Evolutionary conservation across 2,888 invertebrate genomes (phyloP), one percentile per base, ranked within the genome.

Genomic region (Anoplius nigerrimus): DNA sequence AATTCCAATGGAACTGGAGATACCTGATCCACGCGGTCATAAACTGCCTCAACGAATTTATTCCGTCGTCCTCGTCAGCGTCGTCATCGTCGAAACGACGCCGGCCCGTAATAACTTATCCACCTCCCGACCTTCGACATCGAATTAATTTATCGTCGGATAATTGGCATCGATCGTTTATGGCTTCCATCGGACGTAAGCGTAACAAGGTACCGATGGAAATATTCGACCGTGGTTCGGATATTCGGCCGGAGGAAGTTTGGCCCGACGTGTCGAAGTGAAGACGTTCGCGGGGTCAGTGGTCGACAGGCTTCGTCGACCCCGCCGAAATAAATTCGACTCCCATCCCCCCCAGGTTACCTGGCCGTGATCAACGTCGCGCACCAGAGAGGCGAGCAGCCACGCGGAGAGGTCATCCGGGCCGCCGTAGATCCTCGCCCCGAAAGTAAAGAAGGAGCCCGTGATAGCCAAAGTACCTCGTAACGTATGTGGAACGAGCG

Each of bases 311-410:
- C 74, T 57, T 62, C 69, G 18, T 62, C 69, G 82, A 83, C 82
- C 83, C 74, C 73, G 72, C 62, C 71, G 77, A 80, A 79, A 82
- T 84, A 84, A 84, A 84, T 79, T 82, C 69, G 75, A 76, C 74
- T 48, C 63, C 54, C 70, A 34, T 34, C 34, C 34, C 11, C 34
- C n/a, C n/a, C n/a, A n/a, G n/a, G 34, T 6, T 34, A 34, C 34
- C 34, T 34, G 22, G 58, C 21, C 45, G 16, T 24, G 58, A 18
- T 24, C 16, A 18, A 43, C 48, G 16, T 42, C 34, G 22, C 27
- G 55, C 6, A 18, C 48, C n/a, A 34, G 11, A 34, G 48, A 48
- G 48, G 48, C 48, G 34, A 34, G n/a, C n/a, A 43, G 64, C 48
- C 65, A 21, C 60, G 66, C 11, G 16, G 53, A 34, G 34, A 52